Conservation (phyloP, 2,113 vertebrate genomes). For the Xerus inauris region DNA sequence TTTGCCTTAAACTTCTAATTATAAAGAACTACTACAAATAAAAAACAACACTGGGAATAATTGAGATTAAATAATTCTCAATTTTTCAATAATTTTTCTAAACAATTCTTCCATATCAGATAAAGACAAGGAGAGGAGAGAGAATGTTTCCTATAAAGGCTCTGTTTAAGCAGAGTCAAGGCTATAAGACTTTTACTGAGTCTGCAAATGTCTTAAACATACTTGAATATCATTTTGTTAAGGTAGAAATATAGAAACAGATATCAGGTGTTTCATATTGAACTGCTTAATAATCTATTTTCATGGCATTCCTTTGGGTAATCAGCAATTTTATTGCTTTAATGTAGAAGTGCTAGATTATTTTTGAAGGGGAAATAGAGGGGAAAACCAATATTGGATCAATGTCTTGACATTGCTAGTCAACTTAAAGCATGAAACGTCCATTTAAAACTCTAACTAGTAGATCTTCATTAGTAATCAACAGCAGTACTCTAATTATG, state of each 20-base stretch:
- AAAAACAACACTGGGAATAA: background rate
- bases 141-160: background rate
- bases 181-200: background rate
- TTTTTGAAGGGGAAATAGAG: slow-evolving; percentile 68
- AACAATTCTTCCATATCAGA: background rate
- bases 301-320: slow-evolving; percentile 50
- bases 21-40: background rate
- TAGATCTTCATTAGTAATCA: slow-evolving; percentile 25
- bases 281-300: slow-evolving; percentile 60
- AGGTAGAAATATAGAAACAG: slow-evolving; percentile 22
- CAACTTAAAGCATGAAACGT: slow-evolving; percentile 36
- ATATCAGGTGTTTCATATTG: slow-evolving; percentile 37
- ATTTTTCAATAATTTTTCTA: background rate
- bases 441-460: slow-evolving; percentile 36
- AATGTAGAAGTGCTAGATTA: slow-evolving; percentile 41
- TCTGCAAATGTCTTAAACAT: slow-evolving; percentile 33
- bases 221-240: slow-evolving; percentile 30
- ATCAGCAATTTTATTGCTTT: slow-evolving; percentile 61
- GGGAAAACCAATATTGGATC: slow-evolving; percentile 62
- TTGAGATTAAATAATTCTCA: background rate
- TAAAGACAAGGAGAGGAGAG: background rate
- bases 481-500: slow-evolving; percentile 7
- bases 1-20: background rate
- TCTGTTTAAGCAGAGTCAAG: background rate
- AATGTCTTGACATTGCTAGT: slow-evolving; percentile 62